Conservation (phyloP, 2,888 invertebrate species). For the Sesia bembeciformis region DNA sequence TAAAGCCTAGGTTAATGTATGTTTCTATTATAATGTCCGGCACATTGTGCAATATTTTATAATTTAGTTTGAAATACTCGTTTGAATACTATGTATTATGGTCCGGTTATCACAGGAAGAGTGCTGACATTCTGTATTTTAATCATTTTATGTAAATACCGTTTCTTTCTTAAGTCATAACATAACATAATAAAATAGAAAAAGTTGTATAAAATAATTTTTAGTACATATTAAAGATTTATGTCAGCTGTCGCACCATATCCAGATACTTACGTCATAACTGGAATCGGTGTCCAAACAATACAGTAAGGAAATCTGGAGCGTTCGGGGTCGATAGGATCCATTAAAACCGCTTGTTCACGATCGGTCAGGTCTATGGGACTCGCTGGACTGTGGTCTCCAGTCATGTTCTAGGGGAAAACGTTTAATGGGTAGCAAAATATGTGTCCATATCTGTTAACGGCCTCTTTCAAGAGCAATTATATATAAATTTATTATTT, state of each 20-base stretch:
- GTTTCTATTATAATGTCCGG: too few relatives aligned
- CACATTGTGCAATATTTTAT: too few relatives aligned
- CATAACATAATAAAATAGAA: background rate
- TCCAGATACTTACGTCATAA: slow-evolving; percentile 80
- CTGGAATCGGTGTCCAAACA: slow-evolving; percentile 97
- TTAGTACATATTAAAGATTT: too few relatives aligned
- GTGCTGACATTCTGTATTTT: too few relatives aligned
- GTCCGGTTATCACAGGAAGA: background rate
- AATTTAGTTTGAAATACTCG: background rate
- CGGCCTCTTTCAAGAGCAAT: too few relatives aligned
- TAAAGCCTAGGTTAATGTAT: too few relatives aligned
- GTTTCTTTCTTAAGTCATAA: too few relatives aligned
- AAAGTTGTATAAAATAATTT: background rate
- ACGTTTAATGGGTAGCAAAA: background rate
- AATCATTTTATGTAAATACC: too few relatives aligned
- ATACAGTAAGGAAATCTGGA: slow-evolving; percentile 91
- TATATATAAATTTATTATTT: too few relatives aligned
- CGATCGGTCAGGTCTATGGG: slow-evolving; percentile 35
- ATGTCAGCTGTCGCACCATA: too few relatives aligned
- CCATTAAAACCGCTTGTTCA: slow-evolving; percentile 55
- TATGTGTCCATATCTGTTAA: background rate
- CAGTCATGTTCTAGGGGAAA: slow-evolving; percentile 25
- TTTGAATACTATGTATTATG: background rate
- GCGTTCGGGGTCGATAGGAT: slow-evolving; percentile 71
- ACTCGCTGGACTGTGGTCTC: slow-evolving; percentile 44